phyloP scores from a whole-genome alignment of 1,140 invertebrate genomes.

The Drosophila triauraria region DNA sequence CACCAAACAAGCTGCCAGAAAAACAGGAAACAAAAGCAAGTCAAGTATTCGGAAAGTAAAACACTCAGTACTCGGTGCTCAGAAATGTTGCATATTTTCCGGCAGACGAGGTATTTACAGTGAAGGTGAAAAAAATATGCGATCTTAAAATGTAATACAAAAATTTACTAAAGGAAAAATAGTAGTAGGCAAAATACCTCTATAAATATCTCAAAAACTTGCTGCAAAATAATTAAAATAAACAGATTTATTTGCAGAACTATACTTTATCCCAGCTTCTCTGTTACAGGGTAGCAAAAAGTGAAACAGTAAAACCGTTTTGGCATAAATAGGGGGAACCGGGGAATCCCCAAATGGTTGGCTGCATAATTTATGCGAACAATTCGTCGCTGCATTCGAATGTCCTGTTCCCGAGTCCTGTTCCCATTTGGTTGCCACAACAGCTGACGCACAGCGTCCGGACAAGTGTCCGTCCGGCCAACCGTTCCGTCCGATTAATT shows the following conservation, averaged over 20 bases:
- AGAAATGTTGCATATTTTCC: not conserved
- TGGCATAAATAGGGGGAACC: slow-evolving; percentile 57
- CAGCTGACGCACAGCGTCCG: slow-evolving; percentile 64
- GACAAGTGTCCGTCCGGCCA: slow-evolving; percentile 10
- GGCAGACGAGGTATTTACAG: not conserved
- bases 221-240: accelerated
- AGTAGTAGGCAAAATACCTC: no score
- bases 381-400: slow-evolving; percentile 77
- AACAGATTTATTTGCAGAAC: not conserved
- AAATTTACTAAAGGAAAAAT: no score
- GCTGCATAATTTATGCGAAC: slow-evolving; percentile 80
- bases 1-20: not conserved
- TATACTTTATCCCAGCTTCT: not conserved
- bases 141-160: no score
- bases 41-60: not conserved
- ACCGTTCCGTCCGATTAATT: slow-evolving; percentile 50
- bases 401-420: slow-evolving; percentile 33
- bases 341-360: slow-evolving; percentile 60
- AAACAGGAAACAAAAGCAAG: slow-evolving; percentile 19
- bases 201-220: not conserved
- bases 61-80: slow-evolving; percentile 6
- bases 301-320: slow-evolving; percentile 7
- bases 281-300: slow-evolving; percentile 2
- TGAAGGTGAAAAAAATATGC: no score
- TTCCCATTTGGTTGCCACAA: slow-evolving; percentile 34